Percentiles rank a stretch among this genome's conserved stretches.
phyloP scores from a whole-genome alignment of 2,888 invertebrate species.

The Uropetala carovei region DNA sequence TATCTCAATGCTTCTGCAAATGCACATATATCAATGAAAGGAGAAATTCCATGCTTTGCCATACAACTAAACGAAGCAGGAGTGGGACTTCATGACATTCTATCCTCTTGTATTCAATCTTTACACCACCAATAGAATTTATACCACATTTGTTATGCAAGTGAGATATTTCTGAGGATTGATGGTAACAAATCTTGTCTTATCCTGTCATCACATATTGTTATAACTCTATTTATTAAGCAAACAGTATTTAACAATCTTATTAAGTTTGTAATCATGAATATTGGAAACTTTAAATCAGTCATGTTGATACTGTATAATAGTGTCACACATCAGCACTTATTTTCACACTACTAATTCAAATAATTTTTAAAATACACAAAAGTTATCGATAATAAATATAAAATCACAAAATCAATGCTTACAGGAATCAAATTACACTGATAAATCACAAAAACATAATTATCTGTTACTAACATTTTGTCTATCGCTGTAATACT shows the following conservation, averaged over 20 bases:
- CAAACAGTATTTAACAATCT: conserved; percentile 2
- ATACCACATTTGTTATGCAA: conserved; percentile 29
- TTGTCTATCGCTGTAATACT: conserved; percentile 41
- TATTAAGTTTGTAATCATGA: not conserved
- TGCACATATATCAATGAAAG: conserved; percentile 44
- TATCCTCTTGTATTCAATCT: conserved; percentile 33
- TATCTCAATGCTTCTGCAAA: conserved; percentile 42
- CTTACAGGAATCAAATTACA: not conserved
- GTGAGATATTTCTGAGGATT: conserved; percentile 18
- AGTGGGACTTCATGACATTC: conserved; percentile 36
- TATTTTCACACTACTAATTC: not conserved
- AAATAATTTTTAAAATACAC: not conserved
- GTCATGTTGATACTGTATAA: conserved; percentile 8
- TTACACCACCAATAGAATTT: not conserved
- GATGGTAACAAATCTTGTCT: conserved; percentile 52
- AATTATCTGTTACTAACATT: conserved; percentile 32
- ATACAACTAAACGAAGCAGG: conserved; percentile 8
- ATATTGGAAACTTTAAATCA: not conserved
- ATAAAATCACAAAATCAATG: no score
- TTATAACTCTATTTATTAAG: not conserved
- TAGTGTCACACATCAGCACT: not conserved
- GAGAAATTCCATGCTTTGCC: conserved; percentile 50
- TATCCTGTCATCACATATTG: conserved; percentile 38
- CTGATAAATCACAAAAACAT: not conserved
- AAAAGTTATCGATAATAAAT: not conserved